Percentiles rank a stretch among this genome's conserved stretches.
phyloP scores from a whole-genome alignment of 2,113 vertebrate species.

The Regulus satrapa region DNA sequence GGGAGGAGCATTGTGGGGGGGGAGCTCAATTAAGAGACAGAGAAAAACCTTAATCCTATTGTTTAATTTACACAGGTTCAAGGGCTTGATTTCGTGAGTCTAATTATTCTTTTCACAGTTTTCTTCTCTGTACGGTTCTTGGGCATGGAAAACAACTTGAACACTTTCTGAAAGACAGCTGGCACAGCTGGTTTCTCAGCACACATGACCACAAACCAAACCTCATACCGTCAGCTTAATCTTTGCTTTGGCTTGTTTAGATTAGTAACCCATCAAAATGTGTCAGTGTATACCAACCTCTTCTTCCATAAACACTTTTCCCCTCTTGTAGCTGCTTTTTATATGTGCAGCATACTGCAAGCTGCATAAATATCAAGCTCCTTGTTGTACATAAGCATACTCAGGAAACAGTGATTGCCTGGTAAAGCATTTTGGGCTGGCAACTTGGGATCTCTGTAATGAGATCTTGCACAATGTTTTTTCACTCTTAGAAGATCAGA shows the following conservation, averaged over 20 bases:
- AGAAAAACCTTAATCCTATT: not conserved
- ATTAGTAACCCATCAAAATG: not conserved
- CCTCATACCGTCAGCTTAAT: not conserved
- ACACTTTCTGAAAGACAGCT: not conserved
- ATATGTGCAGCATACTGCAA: not conserved
- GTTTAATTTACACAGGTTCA: not conserved
- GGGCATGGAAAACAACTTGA: not conserved
- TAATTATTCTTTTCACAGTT: not conserved
- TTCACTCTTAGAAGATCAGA: not conserved
- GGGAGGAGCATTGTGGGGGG: not conserved
- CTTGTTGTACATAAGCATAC: not conserved
- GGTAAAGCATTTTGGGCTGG: not conserved
- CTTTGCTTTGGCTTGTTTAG: not conserved
- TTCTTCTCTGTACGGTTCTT: not conserved
- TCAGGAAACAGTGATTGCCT: not conserved
- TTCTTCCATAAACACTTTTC: not conserved
- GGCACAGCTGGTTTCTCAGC: not conserved
- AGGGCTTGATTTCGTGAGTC: not conserved
- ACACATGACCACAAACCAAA: not conserved
- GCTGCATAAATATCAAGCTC: not conserved
- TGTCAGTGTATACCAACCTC: not conserved
- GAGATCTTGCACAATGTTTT: slow-evolving; percentile 18
- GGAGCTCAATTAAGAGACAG: not conserved
- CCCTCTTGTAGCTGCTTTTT: not conserved
- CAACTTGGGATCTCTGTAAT: not conserved